These are phyloP conservation scores for Notoglanidium macrostoma DNA, from an alignment of 2,797 vertebrate genomes.

Conservation along the genomic window DNA sequence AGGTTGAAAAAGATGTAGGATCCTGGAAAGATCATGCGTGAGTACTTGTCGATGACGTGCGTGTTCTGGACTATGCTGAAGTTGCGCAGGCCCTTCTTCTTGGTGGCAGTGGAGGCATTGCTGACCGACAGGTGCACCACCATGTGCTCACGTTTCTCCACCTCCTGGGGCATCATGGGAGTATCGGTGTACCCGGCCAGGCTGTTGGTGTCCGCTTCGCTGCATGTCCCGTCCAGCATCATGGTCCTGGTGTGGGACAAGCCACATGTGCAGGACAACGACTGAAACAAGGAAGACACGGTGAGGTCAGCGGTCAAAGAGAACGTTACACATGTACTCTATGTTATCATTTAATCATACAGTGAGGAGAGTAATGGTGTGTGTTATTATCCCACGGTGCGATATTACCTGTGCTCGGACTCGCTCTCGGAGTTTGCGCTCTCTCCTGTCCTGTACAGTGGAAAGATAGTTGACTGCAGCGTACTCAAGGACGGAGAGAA, in stretches of 20 bases:
- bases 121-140: conserved; percentile 87
- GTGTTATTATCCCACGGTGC: not conserved
- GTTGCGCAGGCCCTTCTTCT: conserved; percentile 81
- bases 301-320: not conserved
- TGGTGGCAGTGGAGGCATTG: conserved; percentile 80
- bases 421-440: conserved; percentile 78
- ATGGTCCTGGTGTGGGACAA: conserved; percentile 87
- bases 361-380: not conserved
- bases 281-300: conserved; percentile 46
- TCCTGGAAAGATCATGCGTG: conserved; percentile 93
- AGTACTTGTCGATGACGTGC: conserved; percentile 94
- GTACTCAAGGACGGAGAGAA: conserved; percentile 80
- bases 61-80: conserved; percentile 90
- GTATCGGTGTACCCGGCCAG: conserved; percentile 88
- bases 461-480: conserved; percentile 86
- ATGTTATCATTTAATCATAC: not conserved
- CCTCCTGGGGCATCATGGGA: conserved; percentile 79
- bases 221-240: conserved; percentile 90
- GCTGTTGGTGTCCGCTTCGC: conserved; percentile 91
- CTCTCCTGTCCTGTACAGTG: conserved; percentile 83
- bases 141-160: conserved; percentile 86
- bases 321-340: not conserved
- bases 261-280: conserved; percentile 86
- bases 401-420: conserved; percentile 71
- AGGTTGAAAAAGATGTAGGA: conserved; percentile 97